phyloP scores from a whole-genome alignment of 2,113 vertebrate genomes.

The Corythoichthys intestinalis region DNA sequence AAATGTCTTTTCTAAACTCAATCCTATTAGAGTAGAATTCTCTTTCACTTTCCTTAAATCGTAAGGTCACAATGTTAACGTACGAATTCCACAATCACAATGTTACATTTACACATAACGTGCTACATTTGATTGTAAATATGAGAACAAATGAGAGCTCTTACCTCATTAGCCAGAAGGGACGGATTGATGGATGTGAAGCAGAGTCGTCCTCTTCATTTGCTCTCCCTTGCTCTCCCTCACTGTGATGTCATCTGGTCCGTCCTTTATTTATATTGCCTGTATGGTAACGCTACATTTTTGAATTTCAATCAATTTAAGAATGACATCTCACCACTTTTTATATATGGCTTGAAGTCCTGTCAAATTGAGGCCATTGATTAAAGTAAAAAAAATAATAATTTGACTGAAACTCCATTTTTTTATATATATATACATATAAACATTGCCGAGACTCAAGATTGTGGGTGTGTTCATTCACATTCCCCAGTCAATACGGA shows the following conservation, averaged over 20 bases:
- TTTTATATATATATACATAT: too few species aligned
- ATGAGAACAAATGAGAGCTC: conserved; percentile 27
- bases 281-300: not conserved
- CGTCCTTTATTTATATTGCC: not conserved
- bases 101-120: not conserved
- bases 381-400: not conserved
- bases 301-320: not conserved
- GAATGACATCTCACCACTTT: not conserved
- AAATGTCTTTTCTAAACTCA: conserved; percentile 29
- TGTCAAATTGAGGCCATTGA: not conserved
- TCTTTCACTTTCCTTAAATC: conserved; percentile 14
- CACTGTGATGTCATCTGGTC: conserved; percentile 5
- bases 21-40: conserved; percentile 31
- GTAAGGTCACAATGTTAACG: not conserved
- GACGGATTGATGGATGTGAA: not conserved
- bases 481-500: too few species aligned
- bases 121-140: not conserved
- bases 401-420: not conserved
- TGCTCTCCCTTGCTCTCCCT: conserved; percentile 38
- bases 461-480: too few species aligned
- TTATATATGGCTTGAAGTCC: not conserved
- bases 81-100: not conserved
- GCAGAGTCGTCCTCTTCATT: conserved; percentile 41
- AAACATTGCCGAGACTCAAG: too few species aligned
- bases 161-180: conserved; percentile 62